Evolutionary conservation across 2,888 invertebrate genomes (phyloP).

Genomic region (Oligia latruncula): DNA sequence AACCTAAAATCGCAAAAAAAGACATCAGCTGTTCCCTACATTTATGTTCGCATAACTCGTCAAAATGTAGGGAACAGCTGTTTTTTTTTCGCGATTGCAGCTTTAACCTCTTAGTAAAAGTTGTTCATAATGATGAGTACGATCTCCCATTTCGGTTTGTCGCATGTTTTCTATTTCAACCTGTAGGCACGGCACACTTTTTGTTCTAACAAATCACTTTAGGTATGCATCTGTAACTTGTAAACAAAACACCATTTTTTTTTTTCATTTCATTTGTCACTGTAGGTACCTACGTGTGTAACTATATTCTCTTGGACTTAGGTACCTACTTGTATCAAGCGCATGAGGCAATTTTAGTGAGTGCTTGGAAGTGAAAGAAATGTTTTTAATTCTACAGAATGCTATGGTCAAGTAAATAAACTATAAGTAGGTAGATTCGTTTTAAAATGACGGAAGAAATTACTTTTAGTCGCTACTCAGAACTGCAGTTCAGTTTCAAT

Average conservation of each 20-base stretch:
- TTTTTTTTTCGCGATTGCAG: too few species aligned
- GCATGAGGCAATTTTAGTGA: too few species aligned
- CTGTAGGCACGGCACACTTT: neutral
- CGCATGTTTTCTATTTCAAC: too few species aligned
- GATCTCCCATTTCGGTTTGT: too few species aligned
- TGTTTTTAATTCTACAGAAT: neutral
- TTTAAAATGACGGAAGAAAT: constrained; percentile 2
- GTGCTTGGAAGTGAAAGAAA: neutral
- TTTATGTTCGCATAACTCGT: too few species aligned
- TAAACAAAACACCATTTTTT: too few species aligned
- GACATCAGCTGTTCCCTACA: too few species aligned
- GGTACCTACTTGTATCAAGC: neutral
- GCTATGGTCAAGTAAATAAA: neutral
- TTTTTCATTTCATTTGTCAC: neutral
- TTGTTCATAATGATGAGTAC: too few species aligned
- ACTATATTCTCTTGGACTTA: neutral
- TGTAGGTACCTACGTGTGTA: neutral
- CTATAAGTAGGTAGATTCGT: neutral
- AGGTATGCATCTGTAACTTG: neutral
- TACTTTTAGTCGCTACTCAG: neutral
- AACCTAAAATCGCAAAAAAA: too few species aligned
- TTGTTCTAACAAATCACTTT: neutral
- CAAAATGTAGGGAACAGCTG: too few species aligned
- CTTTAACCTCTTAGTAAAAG: too few species aligned
- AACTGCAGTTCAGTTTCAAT: constrained; percentile 4